Percentiles rank a stretch among this genome's conserved stretches.
phyloP scores from a whole-genome alignment of 2,113 vertebrate species.

The Hiodon alosoides region DNA sequence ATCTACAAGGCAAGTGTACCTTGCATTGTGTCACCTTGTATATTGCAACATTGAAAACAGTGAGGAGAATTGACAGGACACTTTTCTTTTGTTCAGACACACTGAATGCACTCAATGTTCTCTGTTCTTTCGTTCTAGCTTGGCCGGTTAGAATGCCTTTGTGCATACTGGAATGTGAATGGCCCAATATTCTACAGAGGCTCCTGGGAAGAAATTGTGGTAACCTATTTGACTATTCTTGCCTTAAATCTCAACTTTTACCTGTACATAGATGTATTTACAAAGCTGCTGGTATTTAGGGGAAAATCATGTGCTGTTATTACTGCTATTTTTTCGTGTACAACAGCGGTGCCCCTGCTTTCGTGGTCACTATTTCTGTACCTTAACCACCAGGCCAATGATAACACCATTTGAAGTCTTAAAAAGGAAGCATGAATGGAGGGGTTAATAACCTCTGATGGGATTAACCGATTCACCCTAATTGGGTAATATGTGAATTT shows the following conservation, averaged over 20 bases:
- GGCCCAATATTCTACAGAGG: constrained; percentile 71
- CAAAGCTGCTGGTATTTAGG: not conserved
- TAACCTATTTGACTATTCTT: constrained; percentile 47
- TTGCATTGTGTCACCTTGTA: not conserved
- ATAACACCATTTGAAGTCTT: too few relatives aligned
- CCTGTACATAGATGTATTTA: not conserved
- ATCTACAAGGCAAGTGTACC: constrained; percentile 83
- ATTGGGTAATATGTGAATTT: not conserved
- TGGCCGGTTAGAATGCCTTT: constrained; percentile 80
- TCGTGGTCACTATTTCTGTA: not conserved
- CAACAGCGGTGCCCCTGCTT: too few relatives aligned
- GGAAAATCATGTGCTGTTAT: not conserved
- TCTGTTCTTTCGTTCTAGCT: constrained; percentile 60
- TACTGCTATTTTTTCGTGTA: too few relatives aligned
- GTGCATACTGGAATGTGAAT: constrained; percentile 86
- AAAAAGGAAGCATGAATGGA: not conserved
- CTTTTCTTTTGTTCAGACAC: not conserved
- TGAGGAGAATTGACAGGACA: too few relatives aligned
- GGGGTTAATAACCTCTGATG: not conserved
- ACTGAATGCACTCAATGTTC: not conserved
- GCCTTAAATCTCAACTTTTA: not conserved
- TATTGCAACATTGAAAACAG: not conserved
- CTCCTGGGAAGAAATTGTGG: constrained; percentile 78
- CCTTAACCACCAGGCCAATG: too few relatives aligned
- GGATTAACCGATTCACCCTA: not conserved